phyloP scores from a whole-genome alignment of 2,113 vertebrate species.

The Nannobrachium achirus region DNA sequence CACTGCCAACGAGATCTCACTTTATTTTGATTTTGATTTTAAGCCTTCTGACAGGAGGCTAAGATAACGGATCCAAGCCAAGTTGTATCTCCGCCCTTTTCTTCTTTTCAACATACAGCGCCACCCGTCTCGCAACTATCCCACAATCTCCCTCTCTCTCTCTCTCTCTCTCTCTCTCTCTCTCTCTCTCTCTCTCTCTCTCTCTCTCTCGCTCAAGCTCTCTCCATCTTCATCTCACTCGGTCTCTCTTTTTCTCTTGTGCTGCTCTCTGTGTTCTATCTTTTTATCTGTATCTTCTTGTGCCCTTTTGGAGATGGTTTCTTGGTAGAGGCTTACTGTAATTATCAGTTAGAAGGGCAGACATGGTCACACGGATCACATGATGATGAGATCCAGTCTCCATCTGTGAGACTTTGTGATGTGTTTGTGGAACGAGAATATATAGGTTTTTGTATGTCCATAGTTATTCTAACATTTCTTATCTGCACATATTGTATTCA shows the following conservation, averaged over 20 bases:
- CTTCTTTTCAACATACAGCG: conserved; percentile 14
- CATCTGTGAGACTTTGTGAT: too few species aligned
- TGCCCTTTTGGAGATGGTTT: conserved; percentile 39
- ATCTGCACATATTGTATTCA: too few species aligned
- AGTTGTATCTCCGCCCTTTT: conserved; percentile 34
- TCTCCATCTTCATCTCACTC: conserved; percentile 53
- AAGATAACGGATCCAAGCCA: conserved; percentile 80
- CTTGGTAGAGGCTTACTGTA: conserved; percentile 49
- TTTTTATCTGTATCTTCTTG: too few species aligned
- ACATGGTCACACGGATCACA: conserved; percentile 44
- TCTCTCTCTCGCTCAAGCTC: conserved; percentile 62
- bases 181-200: conserved; percentile 43
- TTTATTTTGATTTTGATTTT: conserved; percentile 82
- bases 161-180: conserved; percentile 32
- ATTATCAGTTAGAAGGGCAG: conserved; percentile 26
- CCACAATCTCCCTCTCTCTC: conserved; percentile 39
- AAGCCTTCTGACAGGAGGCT: conserved; percentile 77
- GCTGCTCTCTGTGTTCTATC: conserved; percentile 1
- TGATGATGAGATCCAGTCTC: too few species aligned
- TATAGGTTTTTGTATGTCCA: too few species aligned
- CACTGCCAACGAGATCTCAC: conserved; percentile 72
- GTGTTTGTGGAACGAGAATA: too few species aligned
- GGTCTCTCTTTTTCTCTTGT: conserved; percentile 9
- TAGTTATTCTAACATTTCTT: too few species aligned
- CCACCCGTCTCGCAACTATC: conserved; percentile 2